Conservation (phyloP, 2,113 vertebrate genomes). For the Scomber japonicus region DNA sequence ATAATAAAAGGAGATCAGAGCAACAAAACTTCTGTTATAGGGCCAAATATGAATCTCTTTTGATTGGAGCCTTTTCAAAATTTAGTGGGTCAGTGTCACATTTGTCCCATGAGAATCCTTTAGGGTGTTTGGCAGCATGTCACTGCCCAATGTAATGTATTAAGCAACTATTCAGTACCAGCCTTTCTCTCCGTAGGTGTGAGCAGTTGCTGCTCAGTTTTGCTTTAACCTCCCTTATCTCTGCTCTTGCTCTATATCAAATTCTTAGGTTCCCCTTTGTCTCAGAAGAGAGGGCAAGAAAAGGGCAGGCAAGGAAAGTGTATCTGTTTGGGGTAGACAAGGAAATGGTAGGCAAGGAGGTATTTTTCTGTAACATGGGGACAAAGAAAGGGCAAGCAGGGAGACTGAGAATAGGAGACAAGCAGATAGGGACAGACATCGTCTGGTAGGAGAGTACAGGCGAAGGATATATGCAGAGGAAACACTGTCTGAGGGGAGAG, state of each 20-base stretch:
- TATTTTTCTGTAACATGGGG: slow-evolving; percentile 5
- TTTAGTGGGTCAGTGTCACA: slow-evolving; percentile 28
- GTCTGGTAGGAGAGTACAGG: slow-evolving; percentile 31
- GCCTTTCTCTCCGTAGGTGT: slow-evolving; percentile 15
- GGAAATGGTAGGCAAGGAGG: slow-evolving; percentile 9
- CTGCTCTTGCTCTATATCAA: slow-evolving; percentile 45
- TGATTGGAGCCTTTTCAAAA: neutral
- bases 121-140: slow-evolving; percentile 8
- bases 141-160: slow-evolving; percentile 6
- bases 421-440: slow-evolving; percentile 28
- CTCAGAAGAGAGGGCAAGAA: slow-evolving; percentile 14
- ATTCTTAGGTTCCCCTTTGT: slow-evolving; percentile 33
- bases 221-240: slow-evolving; percentile 14
- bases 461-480: slow-evolving; percentile 39
- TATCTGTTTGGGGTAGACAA: slow-evolving; percentile 13
- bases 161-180: slow-evolving; percentile 8
- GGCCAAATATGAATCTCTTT: neutral
- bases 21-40: neutral
- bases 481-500: slow-evolving; percentile 25
- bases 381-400: slow-evolving; percentile 33
- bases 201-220: neutral
- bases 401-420: slow-evolving; percentile 20
- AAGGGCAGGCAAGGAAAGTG: slow-evolving; percentile 4
- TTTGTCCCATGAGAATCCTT: slow-evolving; percentile 2
- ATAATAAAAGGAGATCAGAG: neutral